Evolutionary conservation across 1,140 invertebrate genomes (phyloP), one percentile per base, ranked within the genome.

Genomic region (Pogonomyrmex californicus): DNA sequence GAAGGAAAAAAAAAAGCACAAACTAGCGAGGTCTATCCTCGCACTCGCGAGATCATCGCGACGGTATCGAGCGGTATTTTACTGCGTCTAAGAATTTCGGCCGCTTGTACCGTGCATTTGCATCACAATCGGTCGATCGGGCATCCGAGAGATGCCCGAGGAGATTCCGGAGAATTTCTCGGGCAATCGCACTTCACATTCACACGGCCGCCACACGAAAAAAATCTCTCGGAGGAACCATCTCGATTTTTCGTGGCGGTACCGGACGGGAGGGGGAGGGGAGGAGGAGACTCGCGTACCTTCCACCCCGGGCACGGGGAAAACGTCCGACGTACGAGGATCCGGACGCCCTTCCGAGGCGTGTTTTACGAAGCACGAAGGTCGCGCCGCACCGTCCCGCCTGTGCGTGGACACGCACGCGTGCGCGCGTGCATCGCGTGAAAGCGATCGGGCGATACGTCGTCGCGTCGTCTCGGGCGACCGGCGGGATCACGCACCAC

Each of bases 351-450:
- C 10, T 44, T 68, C 23, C 23, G 65, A 4, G 47, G 33, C 17
- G 47, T 12, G 14, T 77, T 82, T 47, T 33, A 30, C 68, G 41
- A 30, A 14, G 44, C 77, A 47, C 79, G 4, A 49, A 62, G 63
- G 38, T 58, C 78, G 33, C 77, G 23, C 38, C 44, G 33, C 30
- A 1, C 30, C 17, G 17, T 33, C 41, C 51, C 66, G 54, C 68
- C 68, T 56, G 56, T 44, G 41, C 68, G 68, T 62, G 7, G 54
- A 60, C 33, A 83, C 68, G 41, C 79, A 83, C 66, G 63, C 63
- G 79, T 83, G 56, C 47, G 79, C 56, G 79, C 38, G 77, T 58
- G 10, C 68, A 75, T 83, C 54, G 54, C 79, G 68, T 47, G 54
- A 14, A 14, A 9, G 78, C 51, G 58, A 33, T 54, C 54, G 23